Conservation (phyloP, 1,140 invertebrate genomes). For the Pachypsylla venusta region DNA sequence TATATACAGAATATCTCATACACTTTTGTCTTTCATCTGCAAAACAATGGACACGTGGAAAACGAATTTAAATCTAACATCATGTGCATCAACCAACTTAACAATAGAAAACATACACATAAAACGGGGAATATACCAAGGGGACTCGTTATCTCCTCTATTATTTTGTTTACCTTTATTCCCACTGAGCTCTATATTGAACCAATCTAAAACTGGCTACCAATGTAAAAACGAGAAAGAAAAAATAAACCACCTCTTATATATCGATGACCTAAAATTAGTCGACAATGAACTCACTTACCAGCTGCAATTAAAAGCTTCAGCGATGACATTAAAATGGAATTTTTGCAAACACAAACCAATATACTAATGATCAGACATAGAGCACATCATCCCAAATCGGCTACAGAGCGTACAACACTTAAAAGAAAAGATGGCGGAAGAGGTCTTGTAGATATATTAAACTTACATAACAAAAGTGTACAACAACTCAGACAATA, state of each 20-base stretch:
- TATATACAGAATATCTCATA: not conserved
- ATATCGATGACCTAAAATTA: conserved; percentile 8
- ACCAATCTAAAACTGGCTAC: not conserved
- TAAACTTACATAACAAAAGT: too few relatives aligned
- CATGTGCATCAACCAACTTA: not conserved
- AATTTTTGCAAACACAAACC: too few relatives aligned
- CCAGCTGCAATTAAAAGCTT: not conserved
- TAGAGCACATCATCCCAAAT: too few relatives aligned
- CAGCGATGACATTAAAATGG: conserved; percentile 8
- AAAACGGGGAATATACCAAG: not conserved
- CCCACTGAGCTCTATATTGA: not conserved
- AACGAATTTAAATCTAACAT: not conserved
- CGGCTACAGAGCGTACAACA: too few relatives aligned
- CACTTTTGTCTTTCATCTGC: not conserved
- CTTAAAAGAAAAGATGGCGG: too few relatives aligned
- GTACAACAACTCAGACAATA: too few relatives aligned
- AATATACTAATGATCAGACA: too few relatives aligned
- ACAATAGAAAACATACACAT: not conserved
- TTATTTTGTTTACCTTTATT: conserved; percentile 3
- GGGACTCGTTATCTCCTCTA: conserved; percentile 7
- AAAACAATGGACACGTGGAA: not conserved
- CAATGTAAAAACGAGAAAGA: not conserved
- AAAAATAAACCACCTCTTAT: conserved; percentile 7
- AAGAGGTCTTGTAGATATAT: too few relatives aligned
- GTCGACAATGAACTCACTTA: not conserved